Evolutionary conservation across 2,113 vertebrate species (phyloP), one percentile per base, ranked within the genome.

Genomic region (Oostethus manadensis): DNA sequence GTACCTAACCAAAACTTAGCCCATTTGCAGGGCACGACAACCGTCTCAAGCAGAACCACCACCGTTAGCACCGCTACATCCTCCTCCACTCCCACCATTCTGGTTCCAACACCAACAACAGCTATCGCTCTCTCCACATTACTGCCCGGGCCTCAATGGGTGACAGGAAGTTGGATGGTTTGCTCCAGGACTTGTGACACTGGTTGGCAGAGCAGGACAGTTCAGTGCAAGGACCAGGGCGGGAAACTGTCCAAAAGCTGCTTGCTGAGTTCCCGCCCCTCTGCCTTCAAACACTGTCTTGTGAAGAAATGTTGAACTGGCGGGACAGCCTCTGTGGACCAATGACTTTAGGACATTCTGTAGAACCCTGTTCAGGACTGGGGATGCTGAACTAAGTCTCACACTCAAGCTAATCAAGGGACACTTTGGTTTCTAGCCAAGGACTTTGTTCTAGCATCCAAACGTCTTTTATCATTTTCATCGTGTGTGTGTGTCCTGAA

Each of bases 151-250:
- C 90, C 92, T 1, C 91, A 91, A 65, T 99, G 97, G 97, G 90
- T 93, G 66, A 94, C 92, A 0, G 97, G 97, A 4, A 74, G 91
- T 0, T 99, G 97, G 97, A 93, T 98, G 48, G 90, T 87, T 51
- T 99, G 97, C 66, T 95, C 97, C 60, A 91, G 95, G 87, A 96
- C 95, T 66, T 99, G 97, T 59, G 93, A 97, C 85, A 94, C 91
- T 0, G 96, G 95, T 58, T 99, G 97, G 97, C 97, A 99, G 84
- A 98, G 95, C 58, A 92, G 97, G 84, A 98, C 93, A 20, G 97
- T 99, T 43, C 97, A 98, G 78, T 99, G 97, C 80, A 94, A 95
- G 79, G 93, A 97, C 0, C 84, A 67, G 2, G 88, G 91, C 8
- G 92, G 91, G 21, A 94, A 94, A 64, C 76, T 98, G 74, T 90